These are phyloP conservation scores for Caenorhabditis sinica DNA, from an alignment of 2,888 invertebrate genomes.

Conservation along the genomic window DNA sequence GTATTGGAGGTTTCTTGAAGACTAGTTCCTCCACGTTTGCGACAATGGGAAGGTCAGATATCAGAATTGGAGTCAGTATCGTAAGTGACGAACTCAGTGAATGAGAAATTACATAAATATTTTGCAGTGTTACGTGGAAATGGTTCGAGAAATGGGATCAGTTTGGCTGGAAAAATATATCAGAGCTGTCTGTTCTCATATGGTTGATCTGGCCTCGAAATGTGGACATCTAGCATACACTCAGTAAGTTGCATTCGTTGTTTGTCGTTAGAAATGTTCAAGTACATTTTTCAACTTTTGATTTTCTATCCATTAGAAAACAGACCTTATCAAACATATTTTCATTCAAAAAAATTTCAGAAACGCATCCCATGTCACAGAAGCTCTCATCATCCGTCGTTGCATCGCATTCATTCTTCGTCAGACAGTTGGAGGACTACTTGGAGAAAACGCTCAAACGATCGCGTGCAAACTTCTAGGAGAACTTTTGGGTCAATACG, in stretches of 20 bases:
- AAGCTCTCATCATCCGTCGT: conserved; percentile 97
- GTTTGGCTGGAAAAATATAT: conserved; percentile 95
- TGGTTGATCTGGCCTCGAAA: conserved; percentile 86
- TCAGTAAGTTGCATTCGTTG: conserved; percentile 67
- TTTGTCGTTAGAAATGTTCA: too few relatives aligned
- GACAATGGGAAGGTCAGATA: conserved; percentile 94
- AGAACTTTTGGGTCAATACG: conserved; percentile 93
- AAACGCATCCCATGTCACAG: conserved; percentile 84
- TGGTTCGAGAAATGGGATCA: conserved; percentile 94
- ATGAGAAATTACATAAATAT: neutral
- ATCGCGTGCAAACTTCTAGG: conserved; percentile 94
- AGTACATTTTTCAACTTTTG: too few relatives aligned
- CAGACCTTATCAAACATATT: too few relatives aligned
- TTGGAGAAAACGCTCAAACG: conserved; percentile 97
- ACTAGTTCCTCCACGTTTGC: conserved; percentile 89
- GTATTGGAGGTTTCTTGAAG: conserved; percentile 89
- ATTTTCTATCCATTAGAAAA: too few relatives aligned
- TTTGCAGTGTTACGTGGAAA: conserved; percentile 92
- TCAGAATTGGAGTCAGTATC: conserved; percentile 97
- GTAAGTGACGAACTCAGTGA: conserved; percentile 85
- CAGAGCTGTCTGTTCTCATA: conserved; percentile 91
- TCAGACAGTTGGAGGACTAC: conserved; percentile 88
- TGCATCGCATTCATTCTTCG: conserved; percentile 91
- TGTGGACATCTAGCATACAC: conserved; percentile 76
- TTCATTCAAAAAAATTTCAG: conserved; percentile 67